Base-by-base conservation (phyloP, 2,888 invertebrate species). In the Beris chalybata region DNA sequence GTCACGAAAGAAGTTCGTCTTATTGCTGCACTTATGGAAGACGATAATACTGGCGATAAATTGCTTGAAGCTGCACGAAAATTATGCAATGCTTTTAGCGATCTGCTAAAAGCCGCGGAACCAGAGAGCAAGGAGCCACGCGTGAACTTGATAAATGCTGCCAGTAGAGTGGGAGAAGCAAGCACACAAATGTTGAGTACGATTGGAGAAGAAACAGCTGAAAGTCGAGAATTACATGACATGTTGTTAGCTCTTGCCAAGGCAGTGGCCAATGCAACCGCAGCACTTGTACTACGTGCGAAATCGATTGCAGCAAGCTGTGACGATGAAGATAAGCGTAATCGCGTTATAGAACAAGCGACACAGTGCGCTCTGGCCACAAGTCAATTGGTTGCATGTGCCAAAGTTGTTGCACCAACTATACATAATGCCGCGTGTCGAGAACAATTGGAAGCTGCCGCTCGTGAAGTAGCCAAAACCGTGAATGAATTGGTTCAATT, bases 341-440 rank as follows among this genome's bases (percentile, higher is more conserved):
- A 80, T 71, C 76, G 77, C 73, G 95, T 98, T 55, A 97, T 99
- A 73, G 92, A 93, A 0, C 93, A 96, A 0, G 99, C 99, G 1
- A 97, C 97, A 0, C 92, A 96, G 78, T 97, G 97, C 79, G 99
- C 99, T 0, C 83, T 98, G 50, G 95, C 97, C 5, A 98, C 99
- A 5, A 97, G 97, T 48, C 97, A 98, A 76, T 85, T 99, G 3
- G 98, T 99, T 0, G 97, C 97, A 0, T 97, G 97, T 76, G 93
- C 98, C 15, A 97, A 97, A 85, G 92, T 94, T 64, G 92, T 94
- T 5, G 93, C 93, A 0, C 92, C 93, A 0, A 93, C 93, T 0
- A 82, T 93, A 4, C 88, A 90, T 73, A 91, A 89, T 73, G 87
- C 90, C 0, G 90, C 89, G 0, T 93, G 93, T 70, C 91, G 97